Percentiles rank a stretch among this genome's conserved stretches.
Evolutionary conservation across 2,113 vertebrate genomes (phyloP).

Genomic region (Centropristis striata): DNA sequence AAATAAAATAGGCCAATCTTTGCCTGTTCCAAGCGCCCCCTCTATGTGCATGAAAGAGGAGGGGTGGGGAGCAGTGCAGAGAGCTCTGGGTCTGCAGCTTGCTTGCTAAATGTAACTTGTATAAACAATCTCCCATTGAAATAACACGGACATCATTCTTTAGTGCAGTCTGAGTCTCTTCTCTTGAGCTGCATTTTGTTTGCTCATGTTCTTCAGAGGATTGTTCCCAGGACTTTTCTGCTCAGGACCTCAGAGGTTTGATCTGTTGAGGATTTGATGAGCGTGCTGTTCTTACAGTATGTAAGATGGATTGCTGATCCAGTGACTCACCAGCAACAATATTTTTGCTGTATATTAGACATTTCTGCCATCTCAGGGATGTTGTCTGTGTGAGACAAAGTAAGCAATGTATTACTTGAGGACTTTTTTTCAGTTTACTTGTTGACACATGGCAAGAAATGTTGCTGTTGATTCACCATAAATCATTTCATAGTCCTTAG

Average conservation of each 20-base stretch:
- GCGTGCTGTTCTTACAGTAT: neutral
- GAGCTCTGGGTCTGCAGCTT: too few relatives aligned
- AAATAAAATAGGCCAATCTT: too few relatives aligned
- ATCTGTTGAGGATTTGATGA: slow-evolving; percentile 22
- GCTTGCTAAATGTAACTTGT: too few relatives aligned
- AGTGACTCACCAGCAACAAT: slow-evolving; percentile 1
- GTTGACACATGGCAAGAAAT: neutral
- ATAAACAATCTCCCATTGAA: neutral
- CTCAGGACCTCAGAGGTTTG: slow-evolving; percentile 2
- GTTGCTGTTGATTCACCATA: neutral
- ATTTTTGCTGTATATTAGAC: neutral
- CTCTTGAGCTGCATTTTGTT: neutral
- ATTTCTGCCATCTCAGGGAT: slow-evolving; percentile 6
- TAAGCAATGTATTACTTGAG: neutral
- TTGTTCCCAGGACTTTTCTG: neutral
- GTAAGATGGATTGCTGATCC: neutral
- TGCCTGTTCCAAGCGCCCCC: too few relatives aligned
- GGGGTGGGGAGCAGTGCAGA: too few relatives aligned
- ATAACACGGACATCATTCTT: neutral
- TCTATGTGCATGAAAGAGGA: too few relatives aligned
- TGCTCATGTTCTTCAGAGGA: neutral
- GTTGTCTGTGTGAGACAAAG: slow-evolving; percentile 18
- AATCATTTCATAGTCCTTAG: neutral
- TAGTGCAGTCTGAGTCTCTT: neutral
- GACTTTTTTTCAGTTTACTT: slow-evolving; percentile 6